phyloP scores from a whole-genome alignment of 1,140 invertebrate species.

The Zophobas morio region DNA sequence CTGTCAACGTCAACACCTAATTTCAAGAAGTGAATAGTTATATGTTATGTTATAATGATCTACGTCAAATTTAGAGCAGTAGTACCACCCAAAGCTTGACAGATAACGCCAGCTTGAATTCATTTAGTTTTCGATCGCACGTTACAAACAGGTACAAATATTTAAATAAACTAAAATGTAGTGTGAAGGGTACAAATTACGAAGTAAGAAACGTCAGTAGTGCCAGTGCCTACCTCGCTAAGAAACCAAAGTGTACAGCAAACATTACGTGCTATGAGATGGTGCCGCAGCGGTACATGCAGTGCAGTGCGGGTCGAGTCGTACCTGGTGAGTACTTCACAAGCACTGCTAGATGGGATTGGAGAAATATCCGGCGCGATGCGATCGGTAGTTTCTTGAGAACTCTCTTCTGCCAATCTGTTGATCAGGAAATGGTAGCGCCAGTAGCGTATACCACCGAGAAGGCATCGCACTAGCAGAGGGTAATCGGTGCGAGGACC shows the following conservation, averaged over 20 bases:
- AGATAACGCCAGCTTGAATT: too few species aligned
- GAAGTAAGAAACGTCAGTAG: background rate
- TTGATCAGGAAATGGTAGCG: slow-evolving; percentile 92
- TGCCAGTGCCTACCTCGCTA: slow-evolving; percentile 5
- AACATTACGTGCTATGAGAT: slow-evolving; percentile 25
- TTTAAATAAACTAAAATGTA: too few species aligned
- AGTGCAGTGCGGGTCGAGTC: slow-evolving; percentile 58
- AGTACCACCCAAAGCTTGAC: too few species aligned
- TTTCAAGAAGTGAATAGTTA: too few species aligned
- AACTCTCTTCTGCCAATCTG: slow-evolving; percentile 89
- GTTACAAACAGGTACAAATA: too few species aligned
- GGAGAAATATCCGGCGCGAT: slow-evolving; percentile 89
- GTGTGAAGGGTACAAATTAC: too few species aligned
- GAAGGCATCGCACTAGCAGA: slow-evolving; percentile 75
- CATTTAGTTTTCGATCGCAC: too few species aligned
- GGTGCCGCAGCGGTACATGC: slow-evolving; percentile 29
- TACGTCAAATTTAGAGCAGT: too few species aligned
- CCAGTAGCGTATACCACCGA: slow-evolving; percentile 90
- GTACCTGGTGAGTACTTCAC: slow-evolving; percentile 53
- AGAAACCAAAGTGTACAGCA: background rate
- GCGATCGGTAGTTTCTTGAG: slow-evolving; percentile 78
- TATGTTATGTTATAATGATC: too few species aligned
- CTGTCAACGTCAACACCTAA: too few species aligned
- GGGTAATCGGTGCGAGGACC: slow-evolving; percentile 69
- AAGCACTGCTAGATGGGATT: slow-evolving; percentile 70